Base-by-base conservation (phyloP, 2,797 vertebrate species). In the Danio aesculapii region DNA sequence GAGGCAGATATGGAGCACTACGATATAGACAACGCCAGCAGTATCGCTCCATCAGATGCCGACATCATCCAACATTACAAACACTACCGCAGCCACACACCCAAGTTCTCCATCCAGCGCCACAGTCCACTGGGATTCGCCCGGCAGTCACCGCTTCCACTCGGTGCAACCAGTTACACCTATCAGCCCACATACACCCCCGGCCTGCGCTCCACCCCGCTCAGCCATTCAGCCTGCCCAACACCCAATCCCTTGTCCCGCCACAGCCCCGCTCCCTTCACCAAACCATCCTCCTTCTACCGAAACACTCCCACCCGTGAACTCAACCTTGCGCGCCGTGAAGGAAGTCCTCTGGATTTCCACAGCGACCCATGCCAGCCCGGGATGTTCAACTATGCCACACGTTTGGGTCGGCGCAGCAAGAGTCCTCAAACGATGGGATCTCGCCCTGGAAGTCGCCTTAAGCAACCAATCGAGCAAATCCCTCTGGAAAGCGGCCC, bases 51-150 rank as follows among this genome's bases (percentile, higher is more conserved):
- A 0, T 99, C 98, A 0, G 98, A 99, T 0, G 98, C 98, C 0
- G 98, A 99, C 89, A 97, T 99, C 86, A 94, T 99, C 85, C 98
- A 99, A 85, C 98, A 99, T 89, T 99, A 99, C 90, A 97, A 97
- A 84, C 98, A 99, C 88, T 99, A 99, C 90, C 95, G 98, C 30
- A 99, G 97, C 90, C 98, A 98, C 91, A 96, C 97, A 0, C 97
- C 98, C 73, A 98, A 98, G 88, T 99, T 99, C 88, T 98, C 97
- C 82, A 97, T 99, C 88, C 98, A 99, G 94, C 95, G 98, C 81
- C 98, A 98, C 91, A 99, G 97, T 87, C 98, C 98, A 0, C 92
- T 99, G 76, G 98, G 97, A 68, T 98, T 99, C 0, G 97, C 98
- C 0, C 92, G 97, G 16, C 98, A 99, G 90, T 98, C 98, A 0